phyloP scores from a whole-genome alignment of 1,140 invertebrate species.

The Papilio dardanus region DNA sequence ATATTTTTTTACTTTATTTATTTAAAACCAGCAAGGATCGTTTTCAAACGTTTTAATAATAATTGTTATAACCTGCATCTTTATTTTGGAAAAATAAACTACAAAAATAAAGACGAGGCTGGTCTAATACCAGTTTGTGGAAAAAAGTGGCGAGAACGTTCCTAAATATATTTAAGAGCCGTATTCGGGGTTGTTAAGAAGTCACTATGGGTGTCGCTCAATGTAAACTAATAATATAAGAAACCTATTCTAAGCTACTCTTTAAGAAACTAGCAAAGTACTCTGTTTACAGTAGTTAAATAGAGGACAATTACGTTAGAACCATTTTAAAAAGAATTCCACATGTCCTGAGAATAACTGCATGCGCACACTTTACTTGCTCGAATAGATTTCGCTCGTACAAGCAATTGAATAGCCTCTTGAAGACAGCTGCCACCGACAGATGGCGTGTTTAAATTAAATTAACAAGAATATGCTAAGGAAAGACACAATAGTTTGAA shows the following conservation, averaged over 20 bases:
- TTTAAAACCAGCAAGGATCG: neutral
- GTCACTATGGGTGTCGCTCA: no score
- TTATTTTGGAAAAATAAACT: no score
- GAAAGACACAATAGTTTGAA: conserved; percentile 48
- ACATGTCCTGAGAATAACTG: conserved; percentile 13
- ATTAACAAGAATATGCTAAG: conserved; percentile 60
- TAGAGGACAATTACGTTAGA: neutral
- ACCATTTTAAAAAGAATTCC: neutral
- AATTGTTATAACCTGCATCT: neutral
- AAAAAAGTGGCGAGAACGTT: no score
- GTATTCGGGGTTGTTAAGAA: no score
- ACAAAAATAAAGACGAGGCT: no score
- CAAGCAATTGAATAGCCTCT: conserved; percentile 51
- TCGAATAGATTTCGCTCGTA: conserved; percentile 29
- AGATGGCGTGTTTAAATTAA: conserved; percentile 66
- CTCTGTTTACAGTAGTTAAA: no score
- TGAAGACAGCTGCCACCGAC: conserved; percentile 46
- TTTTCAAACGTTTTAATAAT: no score
- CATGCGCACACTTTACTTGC: conserved; percentile 1
- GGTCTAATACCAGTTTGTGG: no score
- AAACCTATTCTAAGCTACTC: no score
- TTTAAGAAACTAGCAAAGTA: no score
- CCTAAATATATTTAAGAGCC: no score
- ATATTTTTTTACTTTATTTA: neutral
- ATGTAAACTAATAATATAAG: no score